Evolutionary conservation across 2,888 invertebrate species (phyloP), one percentile per base, ranked within the genome.

Genomic region (Drosophila nr. perissopoda): DNA sequence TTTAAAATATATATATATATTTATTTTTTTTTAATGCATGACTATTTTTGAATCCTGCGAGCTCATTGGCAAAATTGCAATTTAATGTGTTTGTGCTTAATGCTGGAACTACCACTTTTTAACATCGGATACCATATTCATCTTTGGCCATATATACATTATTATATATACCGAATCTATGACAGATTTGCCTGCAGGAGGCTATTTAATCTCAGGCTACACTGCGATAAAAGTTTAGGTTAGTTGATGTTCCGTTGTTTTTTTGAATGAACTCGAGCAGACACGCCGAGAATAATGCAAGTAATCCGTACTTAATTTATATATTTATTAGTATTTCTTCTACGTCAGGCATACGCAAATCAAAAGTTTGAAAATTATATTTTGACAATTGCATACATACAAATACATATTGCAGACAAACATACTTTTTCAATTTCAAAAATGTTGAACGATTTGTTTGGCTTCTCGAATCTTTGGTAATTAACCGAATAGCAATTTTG

Each of bases 241-340:
- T 42, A 42, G 21, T 21, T 42, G n/a, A n/a, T 40, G 8, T 4
- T 8, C 8, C 8, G n/a, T n/a, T 40, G 21, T 11, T 21, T 40
- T 40, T 42, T n/a, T 6, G 6, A 65, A 76, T 73, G 59, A 76
- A 65, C 62, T 68, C 25, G 40, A n/a, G n/a, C 52, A 16, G 31
- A 49, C 18, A 52, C 56, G 40, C 49, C 33, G 13, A 7, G 18
- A 7, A 21, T 45, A 45, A 45, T 45, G 21, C 21, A 45, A 13
- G 13, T 21, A 4, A 21, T 21, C 13, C 21, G 21, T 13, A 45
- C 21, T 42, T 45, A 3, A 21, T 21, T 2, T 7, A 45, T 45
- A 45, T 45, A 36, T 31, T 31, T 0, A 21, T 13, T 11, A 11
- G 42, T 11, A 21, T 21, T 42, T 11, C 11, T 42, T 21, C 4